A percentile compares a stretch with the other conserved stretches of the same genome.
These are phyloP conservation scores for Molossus molossus DNA, from an alignment of 2,797 vertebrate genomes.

Conservation along the genomic window DNA sequence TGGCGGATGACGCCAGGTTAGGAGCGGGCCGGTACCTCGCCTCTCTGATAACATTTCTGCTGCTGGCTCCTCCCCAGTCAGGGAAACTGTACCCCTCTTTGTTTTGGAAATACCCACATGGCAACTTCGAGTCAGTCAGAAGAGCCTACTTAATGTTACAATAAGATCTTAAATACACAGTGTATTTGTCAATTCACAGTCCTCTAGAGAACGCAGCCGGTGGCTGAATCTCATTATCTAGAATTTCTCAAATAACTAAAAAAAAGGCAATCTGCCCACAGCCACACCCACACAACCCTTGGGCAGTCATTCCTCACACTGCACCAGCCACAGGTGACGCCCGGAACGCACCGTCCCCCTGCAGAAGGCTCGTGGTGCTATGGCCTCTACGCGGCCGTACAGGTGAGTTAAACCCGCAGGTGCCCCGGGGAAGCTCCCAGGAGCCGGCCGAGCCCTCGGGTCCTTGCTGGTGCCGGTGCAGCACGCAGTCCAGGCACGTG, in stretches of 20 bases:
- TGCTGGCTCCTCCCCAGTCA: slow-evolving; percentile 41
- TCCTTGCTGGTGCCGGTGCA: too few species aligned
- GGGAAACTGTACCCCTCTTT: not conserved
- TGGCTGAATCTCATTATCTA: not conserved
- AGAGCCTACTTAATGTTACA: not conserved
- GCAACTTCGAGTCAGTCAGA: not conserved
- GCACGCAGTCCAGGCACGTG: too few species aligned
- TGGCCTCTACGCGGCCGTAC: too few species aligned
- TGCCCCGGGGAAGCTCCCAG: too few species aligned
- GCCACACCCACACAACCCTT: not conserved
- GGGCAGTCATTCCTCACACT: too few species aligned
- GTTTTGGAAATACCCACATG: not conserved
- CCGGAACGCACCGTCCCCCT: too few species aligned
- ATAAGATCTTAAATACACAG: not conserved
- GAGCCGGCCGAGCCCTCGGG: too few species aligned
- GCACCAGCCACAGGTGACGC: too few species aligned
- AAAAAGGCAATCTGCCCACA: not conserved
- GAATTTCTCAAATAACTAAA: not conserved
- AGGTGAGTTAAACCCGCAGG: too few species aligned
- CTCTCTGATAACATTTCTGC: not conserved
- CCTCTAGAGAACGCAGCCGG: not conserved
- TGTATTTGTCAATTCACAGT: not conserved
- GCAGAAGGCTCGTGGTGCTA: too few species aligned
- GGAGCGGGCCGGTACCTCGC: not conserved
- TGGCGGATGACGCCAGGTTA: not conserved